phyloP scores from a whole-genome alignment of 2,113 vertebrate species.

The Coryphaenoides rupestris region DNA sequence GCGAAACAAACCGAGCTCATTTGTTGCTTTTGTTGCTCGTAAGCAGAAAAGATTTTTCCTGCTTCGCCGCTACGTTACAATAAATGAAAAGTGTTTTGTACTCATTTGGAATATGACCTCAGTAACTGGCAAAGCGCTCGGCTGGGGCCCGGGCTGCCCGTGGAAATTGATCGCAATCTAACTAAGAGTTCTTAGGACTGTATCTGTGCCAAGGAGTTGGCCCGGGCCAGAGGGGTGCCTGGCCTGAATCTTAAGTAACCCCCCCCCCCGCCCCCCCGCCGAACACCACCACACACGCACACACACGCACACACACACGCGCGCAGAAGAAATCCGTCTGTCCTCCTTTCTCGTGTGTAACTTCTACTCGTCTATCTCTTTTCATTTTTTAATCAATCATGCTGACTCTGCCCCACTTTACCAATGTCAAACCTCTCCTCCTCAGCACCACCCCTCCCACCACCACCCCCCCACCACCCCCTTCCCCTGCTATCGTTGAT shows the following conservation, averaged over 20 bases:
- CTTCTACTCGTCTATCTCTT: constrained; percentile 41
- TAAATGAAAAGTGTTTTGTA: constrained; percentile 43
- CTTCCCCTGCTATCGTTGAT: constrained; percentile 29
- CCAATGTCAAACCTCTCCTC: constrained; percentile 44
- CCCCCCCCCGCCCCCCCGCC: not conserved
- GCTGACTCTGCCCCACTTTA: constrained; percentile 51
- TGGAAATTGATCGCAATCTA: constrained; percentile 62
- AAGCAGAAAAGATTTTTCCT: constrained; percentile 1
- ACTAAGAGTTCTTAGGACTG: constrained; percentile 53
- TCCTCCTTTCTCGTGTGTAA: constrained; percentile 30
- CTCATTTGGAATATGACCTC: constrained; percentile 30
- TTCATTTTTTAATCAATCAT: constrained; percentile 63
- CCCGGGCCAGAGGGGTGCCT: constrained; percentile 19
- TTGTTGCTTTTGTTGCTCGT: too few relatives aligned
- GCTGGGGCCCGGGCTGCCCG: too few relatives aligned
- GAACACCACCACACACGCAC: not conserved
- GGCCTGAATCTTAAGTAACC: not conserved
- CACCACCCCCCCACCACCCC: not conserved
- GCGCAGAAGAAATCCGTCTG: constrained; percentile 46
- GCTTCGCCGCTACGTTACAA: constrained; percentile 38
- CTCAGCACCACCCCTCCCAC: constrained; percentile 1
- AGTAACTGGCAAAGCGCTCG: constrained; percentile 9
- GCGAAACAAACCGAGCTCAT: too few relatives aligned
- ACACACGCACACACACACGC: constrained; percentile 1
- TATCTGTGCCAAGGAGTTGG: constrained; percentile 35